Base-by-base conservation (phyloP, 2,888 invertebrate species). In the Auanema sp. region DNA sequence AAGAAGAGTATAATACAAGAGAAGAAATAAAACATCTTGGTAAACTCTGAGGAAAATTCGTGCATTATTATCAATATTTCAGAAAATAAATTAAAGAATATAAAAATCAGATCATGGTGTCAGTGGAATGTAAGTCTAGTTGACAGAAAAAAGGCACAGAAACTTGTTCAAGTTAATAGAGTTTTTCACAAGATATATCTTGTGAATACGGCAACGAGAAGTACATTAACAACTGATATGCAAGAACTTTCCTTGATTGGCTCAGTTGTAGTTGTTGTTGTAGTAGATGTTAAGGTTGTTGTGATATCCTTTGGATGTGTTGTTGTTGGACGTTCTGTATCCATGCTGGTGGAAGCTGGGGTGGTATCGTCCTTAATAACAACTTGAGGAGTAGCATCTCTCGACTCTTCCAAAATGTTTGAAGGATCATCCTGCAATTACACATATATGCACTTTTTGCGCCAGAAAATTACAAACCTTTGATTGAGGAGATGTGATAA, bases 401-500 rank as follows among this genome's bases (percentile, higher is more conserved):
- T 59, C 23, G 72, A 72, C 56, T 66, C 66, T 33, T 72, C 72
- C 49, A 72, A 58, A 14, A 60, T 68, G 33, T 72, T 72, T 18
- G 62, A 60, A 8, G 53, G 33, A 6, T 47, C 63, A 2, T 56
- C 56, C 63, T 63, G 44, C n/a, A 58, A 63, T 12, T 11, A 1
- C 16, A 16, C 6, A 21, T 16, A 24, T 33, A 16, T 6, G 23
- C 33, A 59, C 12, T 33, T 40, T 11, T 40, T n/a, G n/a, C n/a
- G 24, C 5, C 10, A 16, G 44, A 23, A 52, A 50, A 64, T 61
- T 65, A 60, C 25, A 68, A 62, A 58, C 65, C 54, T 55, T 50
- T 56, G 71, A 68, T 42, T 70, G 64, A n/a, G 75, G 75, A 14
- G 72, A 68, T 33, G 63, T 60, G 3, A 75, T 42, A 53, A 72